Base-by-base conservation (phyloP, 2,797 vertebrate genomes). In the Yasuhikotakia modesta region DNA sequence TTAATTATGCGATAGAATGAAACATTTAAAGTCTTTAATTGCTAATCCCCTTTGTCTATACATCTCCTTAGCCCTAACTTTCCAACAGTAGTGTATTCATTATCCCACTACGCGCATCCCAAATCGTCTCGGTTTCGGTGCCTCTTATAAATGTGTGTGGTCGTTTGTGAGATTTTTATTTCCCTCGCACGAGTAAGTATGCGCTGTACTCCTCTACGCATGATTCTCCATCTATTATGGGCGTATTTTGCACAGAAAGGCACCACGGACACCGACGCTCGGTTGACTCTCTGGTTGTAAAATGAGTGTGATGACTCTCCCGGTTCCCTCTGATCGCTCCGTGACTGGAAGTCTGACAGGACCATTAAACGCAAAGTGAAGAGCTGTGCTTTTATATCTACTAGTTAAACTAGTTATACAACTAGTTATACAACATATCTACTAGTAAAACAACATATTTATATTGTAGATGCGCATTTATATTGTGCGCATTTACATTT, bases 141-240 rank as follows among this genome's bases (percentile, higher is more conserved):
- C 43, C 57, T 24, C 30, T 60, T 61, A 68, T 73, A 81, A 74
- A 82, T 81, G 88, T 73, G 90, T 92, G 88, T 88, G 88, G 87
- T 88, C 88, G 87, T 79, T 60, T 4, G 84, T 69, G 73, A 78
- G 73, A 39, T 78, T 11, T 65, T 27, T 27, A 27, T 65, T 76
- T 77, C 68, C 35, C 73, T 75, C 16, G 74, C 65, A 63, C 75
- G 55, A 27, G 73, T 57, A 66, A 13, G 70, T 69, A 79, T 67
- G 5, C 63, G 50, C 45, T 13, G 22, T 48, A 1, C 53, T 55
- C 19, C 75, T 81, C 68, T 0, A 71, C 84, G 16, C 16, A 48
- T 27, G 39, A 17, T 17, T 43, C 77, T 79, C 43, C 73, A 75
- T 65, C 48, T 77, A 17, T 53, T 68, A n/a, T 24, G 57, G 22